phyloP scores from a whole-genome alignment of 1,140 invertebrate genomes.

The Propsilocerus akamusi region DNA sequence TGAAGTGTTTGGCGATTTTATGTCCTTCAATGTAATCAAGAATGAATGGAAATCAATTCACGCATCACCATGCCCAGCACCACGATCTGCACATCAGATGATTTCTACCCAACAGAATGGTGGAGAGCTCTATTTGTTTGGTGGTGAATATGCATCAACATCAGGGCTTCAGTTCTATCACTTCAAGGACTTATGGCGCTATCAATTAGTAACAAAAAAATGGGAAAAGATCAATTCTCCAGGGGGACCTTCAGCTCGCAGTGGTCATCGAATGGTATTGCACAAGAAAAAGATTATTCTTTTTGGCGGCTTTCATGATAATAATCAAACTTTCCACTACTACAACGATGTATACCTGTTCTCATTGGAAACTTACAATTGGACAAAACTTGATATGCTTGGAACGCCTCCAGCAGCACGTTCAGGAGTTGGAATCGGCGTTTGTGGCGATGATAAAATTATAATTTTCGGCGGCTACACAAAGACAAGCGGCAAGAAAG shows the following conservation, averaged over 20 bases:
- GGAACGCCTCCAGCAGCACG: constrained; percentile 48
- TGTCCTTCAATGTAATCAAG: constrained; percentile 63
- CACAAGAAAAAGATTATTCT: constrained; percentile 59
- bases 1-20: constrained; percentile 66
- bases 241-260: constrained; percentile 62
- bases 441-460: constrained; percentile 39
- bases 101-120: constrained; percentile 47
- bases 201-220: constrained; percentile 49
- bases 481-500: constrained; percentile 56
- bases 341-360: constrained; percentile 78
- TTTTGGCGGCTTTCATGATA: constrained; percentile 87
- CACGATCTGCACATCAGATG: constrained; percentile 74
- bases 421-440: constrained; percentile 52
- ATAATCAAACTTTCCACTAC: constrained; percentile 71
- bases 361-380: constrained; percentile 58
- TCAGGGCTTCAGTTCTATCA: constrained; percentile 87
- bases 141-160: constrained; percentile 81
- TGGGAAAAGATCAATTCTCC: constrained; percentile 66
- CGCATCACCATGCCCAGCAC: constrained; percentile 62
- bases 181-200: constrained; percentile 84
- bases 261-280: constrained; percentile 76
- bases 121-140: constrained; percentile 64
- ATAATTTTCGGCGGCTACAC: constrained; percentile 78
- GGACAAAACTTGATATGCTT: constrained; percentile 51
- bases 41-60: constrained; percentile 65